Conservation (phyloP, 2,888 invertebrate genomes). For the Eutolmus rufibarbis region DNA sequence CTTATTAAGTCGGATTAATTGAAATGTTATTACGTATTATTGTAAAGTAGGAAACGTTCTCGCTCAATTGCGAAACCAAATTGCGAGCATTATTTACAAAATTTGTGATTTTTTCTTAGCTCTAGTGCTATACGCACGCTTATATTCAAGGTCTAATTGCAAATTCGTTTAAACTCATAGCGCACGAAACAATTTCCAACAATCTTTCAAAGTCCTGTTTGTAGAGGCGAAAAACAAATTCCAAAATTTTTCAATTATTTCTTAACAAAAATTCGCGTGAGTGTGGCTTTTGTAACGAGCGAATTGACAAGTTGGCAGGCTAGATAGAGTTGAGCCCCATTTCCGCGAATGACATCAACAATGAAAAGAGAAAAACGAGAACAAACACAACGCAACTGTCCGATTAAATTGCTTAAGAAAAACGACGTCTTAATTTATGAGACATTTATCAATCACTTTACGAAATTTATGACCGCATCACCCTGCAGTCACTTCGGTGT, state of each 20-base stretch:
- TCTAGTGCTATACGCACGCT: too few species aligned
- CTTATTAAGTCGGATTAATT: too few species aligned
- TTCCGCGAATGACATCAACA: neutral
- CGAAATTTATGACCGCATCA: neutral
- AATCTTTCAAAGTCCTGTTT: neutral
- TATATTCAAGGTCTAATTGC: neutral
- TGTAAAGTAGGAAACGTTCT: too few species aligned
- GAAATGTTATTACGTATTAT: too few species aligned
- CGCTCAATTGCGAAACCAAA: too few species aligned
- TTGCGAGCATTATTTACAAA: too few species aligned
- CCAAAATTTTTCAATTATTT: neutral
- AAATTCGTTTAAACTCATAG: neutral
- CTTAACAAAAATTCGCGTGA: neutral
- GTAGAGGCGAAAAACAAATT: neutral
- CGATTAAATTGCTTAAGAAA: neutral
- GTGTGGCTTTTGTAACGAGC: neutral
- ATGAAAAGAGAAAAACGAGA: neutral
- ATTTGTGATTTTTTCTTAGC: too few species aligned
- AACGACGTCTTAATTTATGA: neutral
- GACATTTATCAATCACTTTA: neutral
- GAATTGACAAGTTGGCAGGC: neutral
- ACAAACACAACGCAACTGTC: neutral
- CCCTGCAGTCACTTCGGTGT: neutral
- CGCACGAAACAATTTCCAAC: neutral
- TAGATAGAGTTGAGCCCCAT: neutral